Evolutionary conservation across 2,797 vertebrate species (phyloP).

Genomic region (Enteromius radiatus): DNA sequence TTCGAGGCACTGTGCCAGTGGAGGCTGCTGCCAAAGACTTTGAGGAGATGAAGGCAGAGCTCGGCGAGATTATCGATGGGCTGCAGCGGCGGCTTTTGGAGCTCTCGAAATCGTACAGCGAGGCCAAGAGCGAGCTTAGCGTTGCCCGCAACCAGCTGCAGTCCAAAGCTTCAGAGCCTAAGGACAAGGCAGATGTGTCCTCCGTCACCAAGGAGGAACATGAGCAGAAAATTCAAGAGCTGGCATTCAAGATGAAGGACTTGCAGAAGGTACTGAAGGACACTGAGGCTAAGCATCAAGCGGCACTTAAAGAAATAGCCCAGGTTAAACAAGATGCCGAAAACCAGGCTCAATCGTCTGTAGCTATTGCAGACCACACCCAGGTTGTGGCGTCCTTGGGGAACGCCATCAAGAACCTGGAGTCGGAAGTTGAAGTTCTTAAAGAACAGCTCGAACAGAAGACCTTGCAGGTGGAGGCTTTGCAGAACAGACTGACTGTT

Average conservation of each 20-base stretch:
- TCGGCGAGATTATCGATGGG: slow-evolving; percentile 82
- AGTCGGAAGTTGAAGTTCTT: slow-evolving; percentile 79
- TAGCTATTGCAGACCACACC: slow-evolving; percentile 85
- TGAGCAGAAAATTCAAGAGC: slow-evolving; percentile 75
- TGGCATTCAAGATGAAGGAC: slow-evolving; percentile 79
- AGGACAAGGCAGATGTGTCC: slow-evolving; percentile 50
- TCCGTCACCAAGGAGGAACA: slow-evolving; percentile 80
- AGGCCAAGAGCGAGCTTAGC: slow-evolving; percentile 86
- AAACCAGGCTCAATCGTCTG: slow-evolving; percentile 80
- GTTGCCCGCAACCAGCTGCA: slow-evolving; percentile 70
- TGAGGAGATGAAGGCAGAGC: slow-evolving; percentile 83
- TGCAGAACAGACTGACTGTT: slow-evolving; percentile 82
- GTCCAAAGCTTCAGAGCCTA: slow-evolving; percentile 72
- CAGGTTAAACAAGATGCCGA: slow-evolving; percentile 83
- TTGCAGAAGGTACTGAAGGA: slow-evolving; percentile 80
- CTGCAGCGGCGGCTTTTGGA: slow-evolving; percentile 88
- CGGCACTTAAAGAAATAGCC: slow-evolving; percentile 79
- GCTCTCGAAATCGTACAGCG: slow-evolving; percentile 89
- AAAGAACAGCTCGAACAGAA: slow-evolving; percentile 82
- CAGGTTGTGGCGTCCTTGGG: slow-evolving; percentile 87
- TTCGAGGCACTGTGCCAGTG: slow-evolving; percentile 80
- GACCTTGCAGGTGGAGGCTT: slow-evolving; percentile 77
- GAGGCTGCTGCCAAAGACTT: slow-evolving; percentile 84
- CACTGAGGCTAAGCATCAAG: slow-evolving; percentile 77
- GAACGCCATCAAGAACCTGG: slow-evolving; percentile 84